Percentiles rank a stretch among this genome's conserved stretches.
Conservation (phyloP, 2,797 vertebrate species). For the Enteromius afrohamiltoni region DNA sequence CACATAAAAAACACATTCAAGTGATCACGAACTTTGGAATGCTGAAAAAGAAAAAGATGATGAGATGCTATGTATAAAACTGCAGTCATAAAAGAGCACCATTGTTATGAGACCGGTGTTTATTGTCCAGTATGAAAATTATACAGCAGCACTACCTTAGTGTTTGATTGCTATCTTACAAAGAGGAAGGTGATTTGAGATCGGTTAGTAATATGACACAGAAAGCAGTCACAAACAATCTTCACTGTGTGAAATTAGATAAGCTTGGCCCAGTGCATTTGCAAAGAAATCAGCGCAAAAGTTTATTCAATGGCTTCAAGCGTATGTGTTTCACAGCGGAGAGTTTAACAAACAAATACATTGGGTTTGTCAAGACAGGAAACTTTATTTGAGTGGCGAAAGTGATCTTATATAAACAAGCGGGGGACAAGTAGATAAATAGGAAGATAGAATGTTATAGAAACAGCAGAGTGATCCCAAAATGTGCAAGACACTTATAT, state of each 20-base stretch:
- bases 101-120: slow-evolving; percentile 9
- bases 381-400: slow-evolving; percentile 13
- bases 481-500: neutral
- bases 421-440: neutral
- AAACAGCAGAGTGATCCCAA: neutral
- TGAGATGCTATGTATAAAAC: neutral
- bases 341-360: slow-evolving; percentile 25
- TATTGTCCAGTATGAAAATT: slow-evolving; percentile 33
- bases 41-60: neutral
- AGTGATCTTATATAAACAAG: neutral
- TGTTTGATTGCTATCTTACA: slow-evolving; percentile 35
- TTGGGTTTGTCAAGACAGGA: neutral
- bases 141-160: slow-evolving; percentile 13
- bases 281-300: slow-evolving; percentile 38
- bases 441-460: neutral
- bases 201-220: slow-evolving; percentile 37
- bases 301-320: slow-evolving; percentile 19
- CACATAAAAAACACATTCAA: slow-evolving; percentile 1
- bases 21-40: neutral
- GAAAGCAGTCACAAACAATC: slow-evolving; percentile 12
- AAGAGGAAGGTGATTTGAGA: slow-evolving; percentile 41
- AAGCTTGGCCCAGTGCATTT: slow-evolving; percentile 28
- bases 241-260: slow-evolving; percentile 22
- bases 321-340: neutral
- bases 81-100: neutral